Evolutionary conservation across 2,888 invertebrate species (phyloP), one percentile per base, ranked within the genome.

Genomic region (Aporophyla lueneburgensis): DNA sequence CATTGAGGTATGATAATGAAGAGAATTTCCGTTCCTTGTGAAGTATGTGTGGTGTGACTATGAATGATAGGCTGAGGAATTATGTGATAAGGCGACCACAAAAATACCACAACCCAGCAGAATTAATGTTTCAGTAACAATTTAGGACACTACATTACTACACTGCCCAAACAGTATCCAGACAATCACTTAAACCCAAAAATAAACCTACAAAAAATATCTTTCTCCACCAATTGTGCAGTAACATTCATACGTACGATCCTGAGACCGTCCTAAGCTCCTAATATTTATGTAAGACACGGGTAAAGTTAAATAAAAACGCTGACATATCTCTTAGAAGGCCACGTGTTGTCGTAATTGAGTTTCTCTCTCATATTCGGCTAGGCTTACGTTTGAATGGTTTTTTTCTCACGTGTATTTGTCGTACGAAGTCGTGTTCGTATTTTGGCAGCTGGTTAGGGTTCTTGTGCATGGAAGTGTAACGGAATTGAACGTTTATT

Each of bases 261-360:
- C 46, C 66, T 14, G 51, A 66, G 63, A 46, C 56, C 70, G 43
- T 61, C 71, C 71, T 83, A 77, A 83, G 78, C 86, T 70, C 78
- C 74, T 73, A 71, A 79, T 86, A 86, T 86, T 84, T 86, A 84
- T 82, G 71, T 82, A 74, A 76, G 61, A 81, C 83, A 74, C 58
- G 74, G 73, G 75, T 61, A 16, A 72, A 87, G 79, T 83, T 86
- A 87, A 85, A 88, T 86, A 85, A 83, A 87, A 87, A 83, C 61
- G 76, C 70, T 77, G 86, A 88, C 88, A 77, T 86, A 83, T 88
- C 84, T 72, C 70, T 83, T 49, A 77, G 70, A 24, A 63, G 74
- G 76, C 73, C 74, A 74, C 86, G 71, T 76, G 78, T 58, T 71
- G 71, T 59, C n/a, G 84, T 86, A 86, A 86, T 88, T 88, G 86